Evolutionary conservation across 2,888 invertebrate species (phyloP).

Genomic region (Chydorus sphaericus): DNA sequence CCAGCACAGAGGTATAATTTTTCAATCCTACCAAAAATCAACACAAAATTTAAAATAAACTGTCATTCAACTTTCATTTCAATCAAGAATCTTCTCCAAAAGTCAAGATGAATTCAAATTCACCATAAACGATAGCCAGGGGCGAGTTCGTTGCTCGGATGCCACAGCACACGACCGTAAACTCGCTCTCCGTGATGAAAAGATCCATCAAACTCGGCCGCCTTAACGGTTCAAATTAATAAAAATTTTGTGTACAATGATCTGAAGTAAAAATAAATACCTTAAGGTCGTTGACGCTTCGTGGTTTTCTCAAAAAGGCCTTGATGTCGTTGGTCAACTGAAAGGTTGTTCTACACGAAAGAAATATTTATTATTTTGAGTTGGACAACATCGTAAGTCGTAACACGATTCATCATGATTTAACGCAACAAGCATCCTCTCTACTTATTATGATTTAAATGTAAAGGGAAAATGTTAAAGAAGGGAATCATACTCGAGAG

Average conservation of each 20-base stretch:
- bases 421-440: too few relatives aligned
- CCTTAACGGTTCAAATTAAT: neutral
- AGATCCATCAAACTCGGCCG: conserved; percentile 21
- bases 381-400: too few relatives aligned
- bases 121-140: conserved; percentile 28
- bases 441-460: too few relatives aligned
- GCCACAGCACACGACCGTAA: conserved; percentile 31
- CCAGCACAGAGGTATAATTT: conserved; percentile 31
- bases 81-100: too few relatives aligned
- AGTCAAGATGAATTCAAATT: too few relatives aligned
- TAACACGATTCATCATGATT: too few relatives aligned
- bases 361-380: conserved; percentile 24
- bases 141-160: conserved; percentile 29
- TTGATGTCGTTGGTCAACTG: conserved; percentile 25
- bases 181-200: conserved; percentile 24
- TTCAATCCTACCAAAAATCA: too few relatives aligned
- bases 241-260: neutral
- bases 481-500: conserved; percentile 23
- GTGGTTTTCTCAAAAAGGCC: conserved; percentile 21
- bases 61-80: too few relatives aligned
- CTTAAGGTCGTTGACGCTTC: conserved; percentile 19
- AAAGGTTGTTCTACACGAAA: conserved; percentile 24
- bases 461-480: too few relatives aligned
- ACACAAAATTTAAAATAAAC: too few relatives aligned
- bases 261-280: conserved; percentile 11